phyloP scores from a whole-genome alignment of 1,140 invertebrate species.

The Gryllus bimaculatus region DNA sequence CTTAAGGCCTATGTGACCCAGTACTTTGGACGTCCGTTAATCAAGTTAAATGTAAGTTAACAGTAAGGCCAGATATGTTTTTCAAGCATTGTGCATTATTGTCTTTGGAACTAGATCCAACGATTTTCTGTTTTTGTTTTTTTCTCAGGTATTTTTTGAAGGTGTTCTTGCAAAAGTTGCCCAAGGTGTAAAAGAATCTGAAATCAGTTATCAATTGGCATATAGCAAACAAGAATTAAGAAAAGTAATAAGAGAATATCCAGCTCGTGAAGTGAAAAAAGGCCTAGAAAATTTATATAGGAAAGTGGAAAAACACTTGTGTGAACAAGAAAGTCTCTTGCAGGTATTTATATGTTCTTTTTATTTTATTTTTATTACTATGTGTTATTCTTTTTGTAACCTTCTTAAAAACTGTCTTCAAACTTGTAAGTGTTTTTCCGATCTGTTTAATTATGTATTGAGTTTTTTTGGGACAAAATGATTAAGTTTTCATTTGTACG shows the following conservation, averaged over 20 bases:
- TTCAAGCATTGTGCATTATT: not conserved
- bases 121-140: not conserved
- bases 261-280: constrained; percentile 90
- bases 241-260: constrained; percentile 93
- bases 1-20: constrained; percentile 83
- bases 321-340: constrained; percentile 78
- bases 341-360: not conserved
- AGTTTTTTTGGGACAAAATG: too few relatives aligned
- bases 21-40: constrained; percentile 89
- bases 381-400: too few relatives aligned
- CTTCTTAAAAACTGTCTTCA: too few relatives aligned
- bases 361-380: not conserved
- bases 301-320: constrained; percentile 95
- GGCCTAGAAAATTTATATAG: constrained; percentile 90
- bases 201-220: constrained; percentile 95
- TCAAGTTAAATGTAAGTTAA: constrained; percentile 85
- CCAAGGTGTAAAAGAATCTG: constrained; percentile 90
- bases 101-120: not conserved
- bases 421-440: too few relatives aligned
- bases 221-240: constrained; percentile 95
- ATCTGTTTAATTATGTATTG: too few relatives aligned
- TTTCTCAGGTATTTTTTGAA: constrained; percentile 82
- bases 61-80: not conserved
- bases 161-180: constrained; percentile 83
- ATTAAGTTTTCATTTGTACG: too few relatives aligned